Evolutionary conservation across 1,140 invertebrate genomes (phyloP).

Genomic region (Phocides pigmalion): DNA sequence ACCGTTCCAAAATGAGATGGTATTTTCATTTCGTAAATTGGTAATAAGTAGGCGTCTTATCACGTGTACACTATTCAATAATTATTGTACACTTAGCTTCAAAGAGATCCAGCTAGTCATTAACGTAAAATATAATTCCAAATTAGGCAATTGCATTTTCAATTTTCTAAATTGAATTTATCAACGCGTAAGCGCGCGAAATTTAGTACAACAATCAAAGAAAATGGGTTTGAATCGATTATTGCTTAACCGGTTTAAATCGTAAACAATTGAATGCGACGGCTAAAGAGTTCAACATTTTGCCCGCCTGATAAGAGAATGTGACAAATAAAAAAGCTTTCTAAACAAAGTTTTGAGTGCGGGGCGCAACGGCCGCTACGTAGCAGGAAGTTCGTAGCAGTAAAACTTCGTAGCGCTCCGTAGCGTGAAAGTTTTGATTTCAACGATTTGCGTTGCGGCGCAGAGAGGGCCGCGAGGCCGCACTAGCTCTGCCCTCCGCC

Average conservation of each 20-base stretch:
- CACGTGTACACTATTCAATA: not conserved
- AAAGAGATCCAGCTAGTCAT: not conserved
- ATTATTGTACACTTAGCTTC: not conserved
- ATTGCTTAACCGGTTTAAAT: not conserved
- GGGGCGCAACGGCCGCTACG: slow-evolving; percentile 67
- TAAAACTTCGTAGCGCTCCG: slow-evolving; percentile 82
- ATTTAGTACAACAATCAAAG: not conserved
- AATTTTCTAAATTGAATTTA: too few relatives aligned
- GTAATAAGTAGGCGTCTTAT: slow-evolving; percentile 19
- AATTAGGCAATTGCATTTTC: too few relatives aligned
- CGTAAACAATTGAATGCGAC: slow-evolving; percentile 11
- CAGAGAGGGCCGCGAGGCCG: slow-evolving; percentile 73
- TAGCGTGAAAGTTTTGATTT: slow-evolving; percentile 84
- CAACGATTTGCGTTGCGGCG: slow-evolving; percentile 81
- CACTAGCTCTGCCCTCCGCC: slow-evolving; percentile 68
- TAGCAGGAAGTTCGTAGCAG: slow-evolving; percentile 83
- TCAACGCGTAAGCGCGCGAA: too few relatives aligned
- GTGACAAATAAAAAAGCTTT: slow-evolving; percentile 81
- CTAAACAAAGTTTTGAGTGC: slow-evolving; percentile 80
- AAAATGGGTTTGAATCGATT: not conserved
- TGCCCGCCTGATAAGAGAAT: slow-evolving; percentile 71
- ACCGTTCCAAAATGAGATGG: slow-evolving; percentile 15
- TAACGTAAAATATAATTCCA: not conserved
- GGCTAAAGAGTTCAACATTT: slow-evolving; percentile 50
- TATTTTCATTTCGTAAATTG: slow-evolving; percentile 16